Percentiles rank a stretch among this genome's conserved stretches.
These are phyloP conservation scores for Hermaeophaga mercurialis DNA, from an alignment of 2,888 invertebrate species.

Conservation along the genomic window DNA sequence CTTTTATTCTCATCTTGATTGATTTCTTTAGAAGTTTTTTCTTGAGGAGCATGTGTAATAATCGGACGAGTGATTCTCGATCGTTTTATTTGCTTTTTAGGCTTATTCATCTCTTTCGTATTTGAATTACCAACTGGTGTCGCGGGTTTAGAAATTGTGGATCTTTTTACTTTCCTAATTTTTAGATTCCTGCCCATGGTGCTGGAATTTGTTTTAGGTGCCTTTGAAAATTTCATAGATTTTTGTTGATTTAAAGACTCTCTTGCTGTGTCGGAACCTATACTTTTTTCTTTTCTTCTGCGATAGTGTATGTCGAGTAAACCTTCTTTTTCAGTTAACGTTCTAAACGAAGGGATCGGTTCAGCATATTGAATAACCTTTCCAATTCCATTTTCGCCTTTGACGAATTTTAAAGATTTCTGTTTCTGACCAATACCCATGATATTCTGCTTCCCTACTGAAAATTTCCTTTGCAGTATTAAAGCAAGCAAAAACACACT, in stretches of 20 bases:
- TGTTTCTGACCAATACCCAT: not conserved
- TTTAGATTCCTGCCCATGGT: not conserved
- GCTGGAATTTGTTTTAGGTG: not conserved
- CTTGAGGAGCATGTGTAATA: not conserved
- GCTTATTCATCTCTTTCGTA: too few relatives aligned
- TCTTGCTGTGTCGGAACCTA: not conserved
- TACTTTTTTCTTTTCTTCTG: not conserved
- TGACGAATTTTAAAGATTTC: not conserved
- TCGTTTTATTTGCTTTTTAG: too few relatives aligned
- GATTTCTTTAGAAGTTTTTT: not conserved
- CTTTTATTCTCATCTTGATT: not conserved
- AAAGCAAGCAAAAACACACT: not conserved
- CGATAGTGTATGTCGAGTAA: not conserved
- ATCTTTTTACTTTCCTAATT: not conserved
- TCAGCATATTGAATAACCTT: not conserved
- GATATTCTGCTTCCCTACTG: too few relatives aligned
- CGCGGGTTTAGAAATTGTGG: not conserved
- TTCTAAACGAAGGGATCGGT: not conserved
- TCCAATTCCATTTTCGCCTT: not conserved
- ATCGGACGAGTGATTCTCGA: not conserved
- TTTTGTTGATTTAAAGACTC: not conserved
- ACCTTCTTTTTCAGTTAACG: constrained; percentile 3
- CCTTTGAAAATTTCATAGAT: not conserved
- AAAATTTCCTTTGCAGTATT: too few relatives aligned
- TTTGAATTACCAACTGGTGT: not conserved